Evolutionary conservation across 2,888 invertebrate genomes (phyloP), one percentile per base, ranked within the genome.

Genomic region (Escarpia spicata): DNA sequence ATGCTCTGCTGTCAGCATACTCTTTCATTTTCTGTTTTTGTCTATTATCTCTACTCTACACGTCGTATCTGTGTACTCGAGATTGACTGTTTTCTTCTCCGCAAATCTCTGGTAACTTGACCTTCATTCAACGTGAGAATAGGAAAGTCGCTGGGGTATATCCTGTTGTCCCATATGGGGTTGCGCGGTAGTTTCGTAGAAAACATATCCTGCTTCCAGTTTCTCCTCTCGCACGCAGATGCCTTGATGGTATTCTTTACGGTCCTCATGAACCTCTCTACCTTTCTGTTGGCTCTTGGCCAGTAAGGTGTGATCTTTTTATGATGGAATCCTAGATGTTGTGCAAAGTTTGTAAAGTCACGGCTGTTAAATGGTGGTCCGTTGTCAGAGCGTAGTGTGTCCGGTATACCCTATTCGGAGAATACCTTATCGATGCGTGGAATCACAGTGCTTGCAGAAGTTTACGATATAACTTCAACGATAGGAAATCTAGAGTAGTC

Each of bases 401-500:
- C 8, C 0, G 93, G 91, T 4, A 91, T 91, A n/a, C 92, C 91
- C 1, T 89, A 37, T 3, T n/a, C n/a, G 10, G 91, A 26, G 43
- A 93, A 91, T 9, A 93, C 92, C 43, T 92, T 93, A 43, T 94
- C 93, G 9, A 94, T 89, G 6, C 91, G 43, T 44, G 94, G 93
- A 90, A 94, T 93, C 0, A 94, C 94, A 12, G 93, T 75, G 37
- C 91, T 91, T 45, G 94, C 93, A 43, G 94, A 89, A 0, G 93
- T 93, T 10, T 93, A 92, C 9, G 89, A 43, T 31, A 94, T 15
- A 31, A 93, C 92, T 92, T 94, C 94, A 4, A 94, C 94, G n/a
- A 93, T 92, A 12, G 94, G 94, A 52, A 95, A 75, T 37, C 94
- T 92, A 12, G 92, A 92, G 52, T 94, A 94, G 9, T 94, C 94